A percentile compares a stretch with the other conserved stretches of the same genome.
phyloP scores from a whole-genome alignment of 2,113 vertebrate genomes.

The Piaya cayana region DNA sequence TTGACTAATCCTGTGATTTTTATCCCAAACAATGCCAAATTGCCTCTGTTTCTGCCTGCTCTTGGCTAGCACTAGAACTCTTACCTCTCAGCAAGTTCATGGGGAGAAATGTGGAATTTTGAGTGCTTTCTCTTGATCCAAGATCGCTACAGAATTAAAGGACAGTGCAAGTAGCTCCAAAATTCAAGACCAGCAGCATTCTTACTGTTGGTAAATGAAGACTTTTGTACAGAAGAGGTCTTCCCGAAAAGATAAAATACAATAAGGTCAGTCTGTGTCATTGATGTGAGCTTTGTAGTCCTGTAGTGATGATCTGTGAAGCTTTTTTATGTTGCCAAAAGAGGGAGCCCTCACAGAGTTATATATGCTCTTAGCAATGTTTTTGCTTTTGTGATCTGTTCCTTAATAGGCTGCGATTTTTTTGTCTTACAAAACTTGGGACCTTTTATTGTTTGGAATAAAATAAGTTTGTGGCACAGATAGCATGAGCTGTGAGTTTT shows the following conservation, averaged over 20 bases:
- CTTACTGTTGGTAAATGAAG: background rate
- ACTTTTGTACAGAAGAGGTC: background rate
- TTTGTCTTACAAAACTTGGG: background rate
- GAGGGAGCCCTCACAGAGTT: constrained; percentile 64
- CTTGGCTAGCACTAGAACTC: background rate
- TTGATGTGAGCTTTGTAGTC: background rate
- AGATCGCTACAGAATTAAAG: background rate
- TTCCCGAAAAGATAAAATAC: background rate
- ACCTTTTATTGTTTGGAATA: background rate
- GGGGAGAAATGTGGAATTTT: background rate
- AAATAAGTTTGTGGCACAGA: background rate
- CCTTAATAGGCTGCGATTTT: background rate
- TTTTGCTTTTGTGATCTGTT: background rate
- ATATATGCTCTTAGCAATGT: background rate
- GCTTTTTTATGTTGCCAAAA: constrained; percentile 51
- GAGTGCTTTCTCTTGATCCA: background rate
- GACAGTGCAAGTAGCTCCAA: background rate
- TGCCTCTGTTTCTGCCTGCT: background rate
- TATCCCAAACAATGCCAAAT: background rate
- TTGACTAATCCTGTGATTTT: constrained; percentile 33
- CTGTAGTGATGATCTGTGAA: background rate
- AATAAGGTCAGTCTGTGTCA: background rate
- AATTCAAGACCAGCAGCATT: background rate
- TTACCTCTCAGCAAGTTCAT: background rate
- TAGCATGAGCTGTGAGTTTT: background rate